Base-by-base conservation (phyloP, 2,888 invertebrate genomes). In the Rambutsinella grinnellia region DNA sequence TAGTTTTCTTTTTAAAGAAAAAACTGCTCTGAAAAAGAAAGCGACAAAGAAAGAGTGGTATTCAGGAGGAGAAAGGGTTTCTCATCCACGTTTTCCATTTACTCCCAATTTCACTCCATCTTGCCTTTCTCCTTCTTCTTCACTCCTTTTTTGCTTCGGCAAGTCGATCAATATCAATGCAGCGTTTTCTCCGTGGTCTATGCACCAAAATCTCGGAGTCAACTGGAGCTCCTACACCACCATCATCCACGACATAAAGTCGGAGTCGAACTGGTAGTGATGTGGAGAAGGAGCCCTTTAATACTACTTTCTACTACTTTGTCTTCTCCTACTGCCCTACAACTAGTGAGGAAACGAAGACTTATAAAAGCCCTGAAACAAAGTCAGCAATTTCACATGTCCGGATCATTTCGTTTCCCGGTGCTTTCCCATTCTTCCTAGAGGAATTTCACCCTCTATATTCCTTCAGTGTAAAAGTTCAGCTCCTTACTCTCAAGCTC, bases 151-250 rank as follows among this genome's bases (percentile, higher is more conserved):
- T 69, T 69, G 63, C 69, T 51, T 76, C 60, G 23, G 67, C 65
- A 65, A 69, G 78, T 83, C 81, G 82, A 82, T 83, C 82, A 82
- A 83, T 83, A 82, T 82, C 82, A 82, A 83, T 83, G 82, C 82
- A 83, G 83, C 83, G 83, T 83, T 83, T 76, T 82, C 83, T 79
- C 79, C 79, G 80, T 83, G 80, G 79, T 79, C 83, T 82, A 78
- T 83, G 83, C 83, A 83, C 83, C 83, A 83, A 82, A 83, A 82
- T 76, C 76, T 81, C 71, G 76, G 72, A 70, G 69, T 78, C 77
- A 78, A 78, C 51, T 78, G 49, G 53, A 77, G 66, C 60, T 62
- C 69, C 69, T 62, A 44, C 71, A 5, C 28, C 62, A 13, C 36
- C 36, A 36, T 36, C 36, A 8, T 36, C 36, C 36, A 8, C 36